Percentiles rank a stretch among this genome's conserved stretches.
These are phyloP conservation scores for Tauraco erythrolophus DNA, from an alignment of 2,113 vertebrate genomes.

Conservation along the genomic window DNA sequence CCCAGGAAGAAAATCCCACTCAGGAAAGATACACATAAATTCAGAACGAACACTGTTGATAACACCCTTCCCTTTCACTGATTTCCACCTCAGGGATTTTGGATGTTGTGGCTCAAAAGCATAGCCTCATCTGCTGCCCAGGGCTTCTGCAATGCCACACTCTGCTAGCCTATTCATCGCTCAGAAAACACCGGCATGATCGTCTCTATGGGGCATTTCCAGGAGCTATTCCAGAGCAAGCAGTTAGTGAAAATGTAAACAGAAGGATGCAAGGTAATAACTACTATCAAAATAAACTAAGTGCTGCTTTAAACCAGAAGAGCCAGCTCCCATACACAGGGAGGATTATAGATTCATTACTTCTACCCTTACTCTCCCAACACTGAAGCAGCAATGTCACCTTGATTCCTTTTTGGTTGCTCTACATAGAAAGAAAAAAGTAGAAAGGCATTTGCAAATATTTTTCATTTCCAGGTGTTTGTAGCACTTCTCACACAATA, in stretches of 20 bases:
- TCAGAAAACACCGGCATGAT: background rate
- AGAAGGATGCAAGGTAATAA: conserved; percentile 11
- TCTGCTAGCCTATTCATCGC: background rate
- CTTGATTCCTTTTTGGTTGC: background rate
- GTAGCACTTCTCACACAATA: background rate
- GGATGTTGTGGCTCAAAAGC: conserved; percentile 11
- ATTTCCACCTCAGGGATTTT: conserved; percentile 61
- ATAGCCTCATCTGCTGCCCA: background rate
- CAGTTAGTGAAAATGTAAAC: conserved; percentile 44
- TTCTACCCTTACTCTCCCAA: background rate
- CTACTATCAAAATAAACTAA: conserved; percentile 5
- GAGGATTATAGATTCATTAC: background rate
- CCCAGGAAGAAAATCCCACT: conserved; percentile 22
- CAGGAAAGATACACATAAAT: background rate
- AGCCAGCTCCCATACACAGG: background rate
- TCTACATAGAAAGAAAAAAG: background rate
- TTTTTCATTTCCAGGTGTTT: background rate
- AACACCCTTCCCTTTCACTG: conserved; percentile 38
- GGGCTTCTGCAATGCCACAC: background rate
- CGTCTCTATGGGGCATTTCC: conserved; percentile 7
- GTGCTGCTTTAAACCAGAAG: background rate
- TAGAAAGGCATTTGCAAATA: background rate
- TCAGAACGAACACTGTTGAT: conserved; percentile 33
- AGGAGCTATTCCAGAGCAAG: conserved; percentile 33
- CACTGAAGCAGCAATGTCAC: background rate